Evolutionary conservation across 2,888 invertebrate genomes (phyloP).

Genomic region (Nowickia ferox): DNA sequence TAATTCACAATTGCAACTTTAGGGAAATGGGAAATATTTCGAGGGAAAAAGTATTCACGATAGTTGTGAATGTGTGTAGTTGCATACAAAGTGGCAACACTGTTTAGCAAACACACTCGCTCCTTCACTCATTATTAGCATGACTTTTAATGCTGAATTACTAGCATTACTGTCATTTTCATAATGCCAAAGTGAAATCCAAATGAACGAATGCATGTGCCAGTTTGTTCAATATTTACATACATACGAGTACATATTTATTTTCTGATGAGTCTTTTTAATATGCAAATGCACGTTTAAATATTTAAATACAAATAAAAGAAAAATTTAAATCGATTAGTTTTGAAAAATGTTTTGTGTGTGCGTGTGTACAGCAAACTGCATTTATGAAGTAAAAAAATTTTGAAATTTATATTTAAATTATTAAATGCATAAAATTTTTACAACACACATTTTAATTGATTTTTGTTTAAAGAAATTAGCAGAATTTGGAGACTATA

Average conservation of each 20-base stretch:
- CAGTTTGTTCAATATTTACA: conserved; percentile 23
- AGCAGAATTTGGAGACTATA: conserved; percentile 2
- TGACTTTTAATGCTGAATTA: background rate
- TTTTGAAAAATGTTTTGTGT: conserved; percentile 37
- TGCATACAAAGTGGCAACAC: too few species aligned
- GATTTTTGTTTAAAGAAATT: conserved; percentile 11
- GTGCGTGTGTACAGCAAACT: background rate
- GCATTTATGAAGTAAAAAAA: background rate
- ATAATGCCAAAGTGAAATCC: conserved; percentile 58
- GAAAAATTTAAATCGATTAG: conserved; percentile 7
- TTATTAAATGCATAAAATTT: conserved; percentile 8
- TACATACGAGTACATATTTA: conserved; percentile 27
- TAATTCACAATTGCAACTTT: too few species aligned
- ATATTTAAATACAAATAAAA: conserved; percentile 53
- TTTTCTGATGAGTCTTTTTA: conserved; percentile 38
- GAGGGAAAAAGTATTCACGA: too few species aligned
- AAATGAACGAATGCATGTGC: conserved; percentile 39
- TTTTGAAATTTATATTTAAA: background rate
- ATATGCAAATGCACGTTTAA: conserved; percentile 58
- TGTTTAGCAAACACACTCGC: background rate
- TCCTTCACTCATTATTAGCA: background rate
- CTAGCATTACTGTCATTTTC: conserved; percentile 36
- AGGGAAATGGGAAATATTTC: too few species aligned
- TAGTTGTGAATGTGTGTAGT: too few species aligned
- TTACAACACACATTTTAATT: conserved; percentile 19